Evolutionary conservation across 2,888 invertebrate genomes (phyloP).

Genomic region (Griposia aprilina): DNA sequence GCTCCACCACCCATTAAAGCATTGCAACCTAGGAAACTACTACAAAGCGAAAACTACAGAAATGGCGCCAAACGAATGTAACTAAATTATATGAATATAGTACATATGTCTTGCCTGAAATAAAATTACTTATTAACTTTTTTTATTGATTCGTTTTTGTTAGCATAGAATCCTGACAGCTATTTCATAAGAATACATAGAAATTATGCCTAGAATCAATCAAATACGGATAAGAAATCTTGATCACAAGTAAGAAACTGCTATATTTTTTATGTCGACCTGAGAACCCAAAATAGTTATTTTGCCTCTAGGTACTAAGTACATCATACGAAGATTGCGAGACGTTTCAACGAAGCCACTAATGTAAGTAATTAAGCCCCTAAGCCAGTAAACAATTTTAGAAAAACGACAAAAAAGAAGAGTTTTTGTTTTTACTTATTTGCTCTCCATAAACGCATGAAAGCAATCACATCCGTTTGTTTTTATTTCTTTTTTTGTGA

Average conservation of each 20-base stretch:
- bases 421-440: constrained; percentile 50
- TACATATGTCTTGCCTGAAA: constrained; percentile 27
- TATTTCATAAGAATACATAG: background rate
- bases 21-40: constrained; percentile 83
- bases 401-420: constrained; percentile 35
- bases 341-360: constrained; percentile 14
- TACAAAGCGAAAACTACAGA: constrained; percentile 75
- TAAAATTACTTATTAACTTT: constrained; percentile 25
- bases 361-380: constrained; percentile 10
- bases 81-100: constrained; percentile 40
- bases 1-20: constrained; percentile 87
- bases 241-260: background rate
- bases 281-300: constrained; percentile 8
- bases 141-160: constrained; percentile 35
- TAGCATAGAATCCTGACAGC: background rate
- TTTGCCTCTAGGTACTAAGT: background rate
- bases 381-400: background rate
- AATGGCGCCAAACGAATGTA: constrained; percentile 72
- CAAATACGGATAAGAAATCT: constrained; percentile 1
- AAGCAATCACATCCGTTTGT: constrained; percentile 76
- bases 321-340: constrained; percentile 4
- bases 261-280: background rate
- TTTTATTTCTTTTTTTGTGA: constrained; percentile 72
- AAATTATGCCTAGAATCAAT: background rate
- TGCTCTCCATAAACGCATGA: constrained; percentile 72